phyloP scores from a whole-genome alignment of 2,888 invertebrate species.

The Copidosoma aretas region DNA sequence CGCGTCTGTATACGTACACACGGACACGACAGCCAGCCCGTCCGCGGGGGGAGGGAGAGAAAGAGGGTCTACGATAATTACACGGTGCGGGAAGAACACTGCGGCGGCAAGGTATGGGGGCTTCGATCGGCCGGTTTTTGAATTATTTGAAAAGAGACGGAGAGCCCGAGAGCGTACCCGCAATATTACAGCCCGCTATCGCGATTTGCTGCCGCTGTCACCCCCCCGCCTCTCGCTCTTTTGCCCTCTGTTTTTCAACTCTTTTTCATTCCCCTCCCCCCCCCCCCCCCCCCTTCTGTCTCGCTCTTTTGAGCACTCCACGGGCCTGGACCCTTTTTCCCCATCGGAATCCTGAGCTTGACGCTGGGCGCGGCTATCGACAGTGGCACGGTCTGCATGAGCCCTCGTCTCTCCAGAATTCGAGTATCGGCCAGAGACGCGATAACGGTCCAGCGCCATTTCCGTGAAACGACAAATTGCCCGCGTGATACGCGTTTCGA shows the following conservation, averaged over 20 bases:
- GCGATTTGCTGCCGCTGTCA: constrained; percentile 49
- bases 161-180: constrained; percentile 52
- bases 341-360: no score
- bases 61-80: constrained; percentile 61
- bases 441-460: no score
- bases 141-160: constrained; percentile 64
- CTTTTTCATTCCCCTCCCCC: constrained; percentile 28
- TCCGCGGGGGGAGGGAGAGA: constrained; percentile 21
- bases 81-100: constrained; percentile 53
- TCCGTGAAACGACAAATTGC: constrained; percentile 30
- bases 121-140: constrained; percentile 62
- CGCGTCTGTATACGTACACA: no score
- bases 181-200: constrained; percentile 59
- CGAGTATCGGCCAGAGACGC: no score
- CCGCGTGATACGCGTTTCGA: not conserved
- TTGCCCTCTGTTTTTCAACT: constrained; percentile 33
- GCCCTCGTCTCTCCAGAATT: no score
- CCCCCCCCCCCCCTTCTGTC: constrained; percentile 28
- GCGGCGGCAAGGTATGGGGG: not conserved
- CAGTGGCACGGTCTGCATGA: no score
- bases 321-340: no score
- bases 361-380: no score
- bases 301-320: no score
- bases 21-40: not conserved
- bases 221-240: constrained; percentile 5